Conservation (phyloP, 2,797 vertebrate genomes). For the Sebastes nivosus region DNA sequence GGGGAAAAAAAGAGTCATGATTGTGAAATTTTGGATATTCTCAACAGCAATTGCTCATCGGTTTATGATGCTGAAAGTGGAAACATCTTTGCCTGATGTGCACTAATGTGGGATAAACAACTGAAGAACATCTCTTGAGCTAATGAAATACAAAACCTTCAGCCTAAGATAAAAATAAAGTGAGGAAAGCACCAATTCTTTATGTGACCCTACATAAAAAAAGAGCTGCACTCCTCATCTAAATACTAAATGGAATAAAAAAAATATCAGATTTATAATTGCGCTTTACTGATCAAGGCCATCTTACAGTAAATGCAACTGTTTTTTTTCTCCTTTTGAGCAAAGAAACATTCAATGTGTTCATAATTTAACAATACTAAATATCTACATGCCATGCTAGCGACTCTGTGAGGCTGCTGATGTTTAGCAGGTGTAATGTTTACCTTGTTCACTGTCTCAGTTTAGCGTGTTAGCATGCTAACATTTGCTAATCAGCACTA, state of each 20-base stretch:
- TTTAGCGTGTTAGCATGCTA: background rate
- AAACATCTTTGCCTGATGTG: background rate
- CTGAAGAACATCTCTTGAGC: background rate
- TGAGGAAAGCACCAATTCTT: background rate
- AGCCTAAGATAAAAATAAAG: background rate
- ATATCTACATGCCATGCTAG: background rate
- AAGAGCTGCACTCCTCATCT: background rate
- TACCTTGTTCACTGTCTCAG: background rate
- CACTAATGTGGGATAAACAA: background rate
- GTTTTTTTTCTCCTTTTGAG: background rate
- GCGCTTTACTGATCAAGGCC: background rate
- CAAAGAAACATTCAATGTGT: background rate
- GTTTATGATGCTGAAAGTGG: background rate
- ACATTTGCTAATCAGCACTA: background rate
- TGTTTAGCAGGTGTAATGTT: background rate
- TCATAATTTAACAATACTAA: background rate
- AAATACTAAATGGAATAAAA: background rate
- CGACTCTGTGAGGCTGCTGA: background rate
- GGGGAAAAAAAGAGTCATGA: background rate
- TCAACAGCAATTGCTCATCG: background rate
- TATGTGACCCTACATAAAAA: background rate
- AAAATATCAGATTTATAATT: background rate
- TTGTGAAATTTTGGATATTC: constrained; percentile 30
- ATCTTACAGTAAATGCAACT: background rate
- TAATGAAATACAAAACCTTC: background rate